Conservation (phyloP, 2,113 vertebrate species). For the Gorsachius goisagi region DNA sequence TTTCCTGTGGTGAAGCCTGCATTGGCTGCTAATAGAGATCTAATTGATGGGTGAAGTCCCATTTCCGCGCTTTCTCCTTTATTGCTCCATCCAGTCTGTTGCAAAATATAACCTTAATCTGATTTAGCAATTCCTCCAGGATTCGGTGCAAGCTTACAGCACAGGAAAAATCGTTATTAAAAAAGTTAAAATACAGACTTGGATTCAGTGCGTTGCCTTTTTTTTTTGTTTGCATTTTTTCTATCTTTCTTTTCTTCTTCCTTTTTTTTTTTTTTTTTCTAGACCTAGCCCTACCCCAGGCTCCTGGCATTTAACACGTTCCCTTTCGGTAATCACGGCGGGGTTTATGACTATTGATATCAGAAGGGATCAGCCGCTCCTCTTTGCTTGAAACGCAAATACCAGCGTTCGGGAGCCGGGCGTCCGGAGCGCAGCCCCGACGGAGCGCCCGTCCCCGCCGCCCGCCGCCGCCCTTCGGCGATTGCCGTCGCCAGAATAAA, state of each 20-base stretch:
- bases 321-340: constrained; percentile 34
- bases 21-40: constrained; percentile 98
- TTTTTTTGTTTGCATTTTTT: background rate
- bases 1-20: constrained; percentile 96
- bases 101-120: constrained; percentile 98
- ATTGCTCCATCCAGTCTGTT: constrained; percentile 98
- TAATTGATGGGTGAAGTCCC: constrained; percentile 98
- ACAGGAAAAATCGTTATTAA: constrained; percentile 94
- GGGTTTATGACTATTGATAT: constrained; percentile 68
- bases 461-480: background rate
- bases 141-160: constrained; percentile 91
- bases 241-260: background rate
- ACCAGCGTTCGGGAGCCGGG: background rate
- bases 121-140: constrained; percentile 97
- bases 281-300: background rate
- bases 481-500: background rate
- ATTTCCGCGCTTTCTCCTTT: constrained; percentile 97
- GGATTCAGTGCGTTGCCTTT: constrained; percentile 77
- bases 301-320: constrained; percentile 60
- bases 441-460: background rate
- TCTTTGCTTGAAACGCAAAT: constrained; percentile 6
- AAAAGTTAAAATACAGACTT: constrained; percentile 93
- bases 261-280: too few species aligned
- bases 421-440: background rate
- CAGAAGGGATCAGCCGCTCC: background rate